phyloP scores from a whole-genome alignment of 2,888 invertebrate genomes.

The Bellardia bayeri region DNA sequence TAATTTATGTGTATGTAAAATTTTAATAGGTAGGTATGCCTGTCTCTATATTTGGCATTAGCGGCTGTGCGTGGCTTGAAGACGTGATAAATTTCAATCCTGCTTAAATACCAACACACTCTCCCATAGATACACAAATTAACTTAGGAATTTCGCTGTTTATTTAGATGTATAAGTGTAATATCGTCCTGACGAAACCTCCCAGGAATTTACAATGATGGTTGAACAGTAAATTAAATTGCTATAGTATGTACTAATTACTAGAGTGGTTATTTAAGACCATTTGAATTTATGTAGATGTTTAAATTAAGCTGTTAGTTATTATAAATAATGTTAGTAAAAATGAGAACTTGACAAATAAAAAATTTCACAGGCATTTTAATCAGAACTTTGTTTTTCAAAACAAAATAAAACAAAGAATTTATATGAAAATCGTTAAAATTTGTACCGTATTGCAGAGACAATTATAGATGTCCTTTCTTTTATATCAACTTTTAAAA shows the following conservation, averaged over 20 bases:
- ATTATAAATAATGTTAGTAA: too few relatives aligned
- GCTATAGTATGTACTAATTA: constrained; percentile 55
- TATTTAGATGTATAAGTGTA: constrained; percentile 48
- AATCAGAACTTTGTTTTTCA: too few relatives aligned
- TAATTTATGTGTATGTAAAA: constrained; percentile 44
- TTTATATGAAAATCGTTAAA: too few relatives aligned
- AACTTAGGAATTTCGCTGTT: constrained; percentile 54
- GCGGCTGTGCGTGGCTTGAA: constrained; percentile 45
- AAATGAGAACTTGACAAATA: too few relatives aligned
- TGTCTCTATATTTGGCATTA: constrained; percentile 1
- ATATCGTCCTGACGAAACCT: constrained; percentile 36
- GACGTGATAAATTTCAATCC: constrained; percentile 68
- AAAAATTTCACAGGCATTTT: too few relatives aligned
- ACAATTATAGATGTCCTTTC: too few relatives aligned
- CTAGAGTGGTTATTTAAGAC: constrained; percentile 20
- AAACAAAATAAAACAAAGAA: too few relatives aligned
- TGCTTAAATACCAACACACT: constrained; percentile 32
- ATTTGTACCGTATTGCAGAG: too few relatives aligned
- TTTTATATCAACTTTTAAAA: too few relatives aligned
- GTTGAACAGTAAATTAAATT: constrained; percentile 62
- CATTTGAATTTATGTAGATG: constrained; percentile 37
- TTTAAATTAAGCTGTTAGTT: neutral
- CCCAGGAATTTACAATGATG: constrained; percentile 65
- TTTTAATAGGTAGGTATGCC: too few relatives aligned
- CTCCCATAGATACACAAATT: neutral